phyloP scores from a whole-genome alignment of 2,888 invertebrate species.

The Pollenia griseotomentosa region DNA sequence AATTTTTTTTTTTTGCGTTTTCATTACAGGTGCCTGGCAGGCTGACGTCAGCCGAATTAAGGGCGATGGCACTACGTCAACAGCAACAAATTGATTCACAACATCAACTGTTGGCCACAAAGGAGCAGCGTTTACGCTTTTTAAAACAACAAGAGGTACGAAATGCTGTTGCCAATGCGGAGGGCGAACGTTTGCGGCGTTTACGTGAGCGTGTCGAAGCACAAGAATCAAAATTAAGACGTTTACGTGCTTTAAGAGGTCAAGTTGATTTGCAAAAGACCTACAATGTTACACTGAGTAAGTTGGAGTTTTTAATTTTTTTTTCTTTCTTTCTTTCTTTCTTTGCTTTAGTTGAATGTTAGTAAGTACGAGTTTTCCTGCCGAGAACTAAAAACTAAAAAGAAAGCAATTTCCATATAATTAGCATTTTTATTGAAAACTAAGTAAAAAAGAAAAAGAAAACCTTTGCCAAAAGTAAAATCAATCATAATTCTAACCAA shows the following conservation, averaged over 20 bases:
- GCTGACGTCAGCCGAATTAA: conserved; percentile 97
- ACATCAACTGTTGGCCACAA: conserved; percentile 94
- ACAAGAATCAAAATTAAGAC: conserved; percentile 96
- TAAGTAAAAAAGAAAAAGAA: neutral
- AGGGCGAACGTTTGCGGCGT: conserved; percentile 94
- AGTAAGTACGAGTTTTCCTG: neutral
- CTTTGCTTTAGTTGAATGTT: neutral
- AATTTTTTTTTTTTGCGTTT: neutral
- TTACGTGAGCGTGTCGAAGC: conserved; percentile 96
- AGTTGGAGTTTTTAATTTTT: conserved; percentile 85
- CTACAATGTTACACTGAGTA: conserved; percentile 95
- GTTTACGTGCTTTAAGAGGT: conserved; percentile 95
- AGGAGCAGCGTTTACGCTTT: conserved; percentile 96
- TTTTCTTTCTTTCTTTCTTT: neutral
- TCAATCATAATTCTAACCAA: conserved; percentile 35
- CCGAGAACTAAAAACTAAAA: neutral
- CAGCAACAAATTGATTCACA: conserved; percentile 99
- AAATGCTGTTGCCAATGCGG: conserved; percentile 87
- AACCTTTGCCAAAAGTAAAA: conserved; percentile 12
- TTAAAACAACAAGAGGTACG: conserved; percentile 95
- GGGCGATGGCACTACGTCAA: conserved; percentile 98
- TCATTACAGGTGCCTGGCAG: conserved; percentile 92
- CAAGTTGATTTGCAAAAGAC: conserved; percentile 97
- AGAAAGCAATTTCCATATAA: conserved; percentile 49
- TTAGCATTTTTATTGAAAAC: conserved; percentile 50